These are phyloP conservation scores for Caenorhabditis doughertyi DNA, from an alignment of 2,888 invertebrate species.

Conservation along the genomic window DNA sequence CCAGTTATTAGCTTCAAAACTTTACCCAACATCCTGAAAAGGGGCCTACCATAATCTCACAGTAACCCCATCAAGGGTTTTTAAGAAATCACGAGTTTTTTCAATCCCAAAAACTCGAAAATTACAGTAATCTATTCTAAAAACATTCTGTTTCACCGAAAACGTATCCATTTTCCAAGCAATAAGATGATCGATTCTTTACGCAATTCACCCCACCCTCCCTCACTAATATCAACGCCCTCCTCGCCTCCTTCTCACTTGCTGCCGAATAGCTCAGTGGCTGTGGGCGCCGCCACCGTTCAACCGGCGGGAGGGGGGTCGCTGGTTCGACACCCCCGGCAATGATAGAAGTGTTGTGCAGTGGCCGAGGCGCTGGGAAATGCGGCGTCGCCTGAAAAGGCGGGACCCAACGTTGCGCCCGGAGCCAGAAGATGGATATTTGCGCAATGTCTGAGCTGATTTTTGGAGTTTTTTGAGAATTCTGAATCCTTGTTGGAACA, in stretches of 20 bases:
- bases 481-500: no score
- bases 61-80: no score
- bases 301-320: neutral
- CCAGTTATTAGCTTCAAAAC: no score
- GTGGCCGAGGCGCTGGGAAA: constrained; percentile 48
- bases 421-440: constrained; percentile 54
- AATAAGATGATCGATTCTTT: no score
- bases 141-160: no score
- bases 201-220: neutral
- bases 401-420: constrained; percentile 54
- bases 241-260: neutral
- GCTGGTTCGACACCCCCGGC: constrained; percentile 26
- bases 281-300: neutral
- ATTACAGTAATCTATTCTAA: no score
- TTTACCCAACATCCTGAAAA: no score
- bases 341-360: constrained; percentile 54
- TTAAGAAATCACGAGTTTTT: no score
- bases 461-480: no score
- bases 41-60: no score
- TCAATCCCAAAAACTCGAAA: no score
- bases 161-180: no score
- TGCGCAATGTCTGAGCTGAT: constrained; percentile 59
- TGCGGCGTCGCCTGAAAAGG: constrained; percentile 54
- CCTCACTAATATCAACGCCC: neutral
- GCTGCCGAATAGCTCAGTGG: constrained; percentile 34